Percentiles rank a stretch among this genome's conserved stretches.
phyloP scores from a whole-genome alignment of 2,797 vertebrate genomes.

The Threskiornis aethiopicus region DNA sequence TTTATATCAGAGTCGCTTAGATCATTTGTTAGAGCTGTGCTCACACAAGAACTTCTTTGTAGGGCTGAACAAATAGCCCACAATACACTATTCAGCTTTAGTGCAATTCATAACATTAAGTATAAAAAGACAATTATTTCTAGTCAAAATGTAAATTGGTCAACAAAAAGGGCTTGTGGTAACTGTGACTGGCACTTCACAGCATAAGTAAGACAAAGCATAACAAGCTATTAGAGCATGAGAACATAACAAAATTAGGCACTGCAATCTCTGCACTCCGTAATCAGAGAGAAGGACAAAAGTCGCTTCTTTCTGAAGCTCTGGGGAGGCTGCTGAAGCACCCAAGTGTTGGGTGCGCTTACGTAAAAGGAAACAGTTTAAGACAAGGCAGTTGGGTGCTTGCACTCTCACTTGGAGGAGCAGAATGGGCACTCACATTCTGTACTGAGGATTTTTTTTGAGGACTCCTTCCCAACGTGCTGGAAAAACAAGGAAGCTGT shows the following conservation, averaged over 20 bases:
- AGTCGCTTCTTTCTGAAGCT: neutral
- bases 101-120: constrained; percentile 15
- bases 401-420: neutral
- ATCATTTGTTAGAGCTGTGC: constrained; percentile 18
- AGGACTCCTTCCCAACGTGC: neutral
- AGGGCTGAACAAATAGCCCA: constrained; percentile 31
- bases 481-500: neutral
- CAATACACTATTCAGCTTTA: constrained; percentile 58
- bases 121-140: constrained; percentile 35
- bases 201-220: neutral
- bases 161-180: neutral
- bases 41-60: constrained; percentile 67
- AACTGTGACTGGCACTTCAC: constrained; percentile 30
- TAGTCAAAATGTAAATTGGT: neutral
- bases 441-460: neutral
- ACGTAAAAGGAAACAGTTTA: neutral
- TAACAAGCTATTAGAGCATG: neutral
- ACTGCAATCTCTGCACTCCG: neutral
- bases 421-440: neutral
- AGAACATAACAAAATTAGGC: constrained; percentile 29
- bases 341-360: neutral
- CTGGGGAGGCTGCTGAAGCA: neutral
- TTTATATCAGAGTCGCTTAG: constrained; percentile 24
- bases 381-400: neutral
- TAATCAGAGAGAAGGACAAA: neutral